phyloP scores from a whole-genome alignment of 2,888 invertebrate species.

The Sphaerophoria rueppellii region DNA sequence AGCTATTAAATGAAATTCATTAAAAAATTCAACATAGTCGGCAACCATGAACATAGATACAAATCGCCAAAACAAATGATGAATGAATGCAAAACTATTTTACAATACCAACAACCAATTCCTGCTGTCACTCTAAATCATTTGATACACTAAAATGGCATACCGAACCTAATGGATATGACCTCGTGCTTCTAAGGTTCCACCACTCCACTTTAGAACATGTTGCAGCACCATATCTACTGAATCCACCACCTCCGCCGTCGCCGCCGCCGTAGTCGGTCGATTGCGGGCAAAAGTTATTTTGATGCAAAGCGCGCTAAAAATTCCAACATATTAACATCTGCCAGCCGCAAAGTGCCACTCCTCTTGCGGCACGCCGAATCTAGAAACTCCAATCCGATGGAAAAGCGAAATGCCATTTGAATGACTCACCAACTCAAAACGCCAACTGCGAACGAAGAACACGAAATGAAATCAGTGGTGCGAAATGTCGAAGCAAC shows the following conservation, averaged over 20 bases:
- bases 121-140: conserved; percentile 55
- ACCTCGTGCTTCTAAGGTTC: conserved; percentile 21
- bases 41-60: background rate
- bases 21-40: background rate
- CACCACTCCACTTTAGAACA: conserved; percentile 11
- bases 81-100: conserved; percentile 18
- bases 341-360: conserved; percentile 50
- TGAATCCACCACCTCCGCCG: background rate
- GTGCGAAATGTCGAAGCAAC: conserved; percentile 58
- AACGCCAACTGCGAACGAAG: conserved; percentile 24
- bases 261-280: background rate
- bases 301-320: conserved; percentile 51
- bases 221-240: background rate
- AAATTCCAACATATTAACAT: conserved; percentile 50
- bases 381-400: conserved; percentile 8
- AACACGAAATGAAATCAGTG: background rate
- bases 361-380: conserved; percentile 35
- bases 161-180: conserved; percentile 58
- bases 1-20: too few species aligned
- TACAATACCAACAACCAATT: conserved; percentile 14
- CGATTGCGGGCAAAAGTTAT: conserved; percentile 28
- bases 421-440: conserved; percentile 45
- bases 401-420: conserved; percentile 49
- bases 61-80: conserved; percentile 1
- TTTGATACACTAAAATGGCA: conserved; percentile 56